phyloP scores from a whole-genome alignment of 2,113 vertebrate genomes.

The Gallinago undulata region DNA sequence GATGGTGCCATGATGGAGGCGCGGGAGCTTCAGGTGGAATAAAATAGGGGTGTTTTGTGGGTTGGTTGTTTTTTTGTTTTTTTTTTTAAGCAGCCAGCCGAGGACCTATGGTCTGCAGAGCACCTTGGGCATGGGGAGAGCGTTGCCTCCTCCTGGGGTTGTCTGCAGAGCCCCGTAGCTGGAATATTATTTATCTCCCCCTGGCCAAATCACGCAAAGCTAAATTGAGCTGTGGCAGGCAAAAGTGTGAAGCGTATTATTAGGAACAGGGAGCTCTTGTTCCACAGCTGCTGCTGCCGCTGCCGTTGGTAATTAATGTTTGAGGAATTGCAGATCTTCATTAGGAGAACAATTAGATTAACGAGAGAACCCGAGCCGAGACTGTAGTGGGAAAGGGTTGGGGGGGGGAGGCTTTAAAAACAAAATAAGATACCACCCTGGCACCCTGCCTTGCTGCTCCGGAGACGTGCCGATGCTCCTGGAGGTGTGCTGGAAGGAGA shows the following conservation, averaged over 20 bases:
- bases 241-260: constrained; percentile 60
- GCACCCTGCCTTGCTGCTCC: constrained; percentile 9
- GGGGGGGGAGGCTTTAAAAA: constrained; percentile 7
- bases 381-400: constrained; percentile 14
- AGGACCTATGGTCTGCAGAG: background rate
- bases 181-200: constrained; percentile 14
- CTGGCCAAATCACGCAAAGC: constrained; percentile 36
- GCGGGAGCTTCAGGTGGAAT: background rate
- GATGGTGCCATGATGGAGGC: rapidly evolving
- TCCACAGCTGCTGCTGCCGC: constrained; percentile 60
- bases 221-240: constrained; percentile 59
- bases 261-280: constrained; percentile 63
- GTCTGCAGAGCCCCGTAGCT: background rate
- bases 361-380: constrained; percentile 39
- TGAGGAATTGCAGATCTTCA: constrained; percentile 71
- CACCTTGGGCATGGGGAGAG: background rate
- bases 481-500: background rate
- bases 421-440: constrained; percentile 3
- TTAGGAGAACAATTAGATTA: constrained; percentile 70
- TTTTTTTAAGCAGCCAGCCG: background rate
- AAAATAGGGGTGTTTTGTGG: background rate
- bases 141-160: background rate
- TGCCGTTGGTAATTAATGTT: constrained; percentile 66
- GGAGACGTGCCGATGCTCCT: background rate
- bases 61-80: background rate